phyloP scores from a whole-genome alignment of 2,113 vertebrate genomes.

The Xenotilapia caudafasciata region DNA sequence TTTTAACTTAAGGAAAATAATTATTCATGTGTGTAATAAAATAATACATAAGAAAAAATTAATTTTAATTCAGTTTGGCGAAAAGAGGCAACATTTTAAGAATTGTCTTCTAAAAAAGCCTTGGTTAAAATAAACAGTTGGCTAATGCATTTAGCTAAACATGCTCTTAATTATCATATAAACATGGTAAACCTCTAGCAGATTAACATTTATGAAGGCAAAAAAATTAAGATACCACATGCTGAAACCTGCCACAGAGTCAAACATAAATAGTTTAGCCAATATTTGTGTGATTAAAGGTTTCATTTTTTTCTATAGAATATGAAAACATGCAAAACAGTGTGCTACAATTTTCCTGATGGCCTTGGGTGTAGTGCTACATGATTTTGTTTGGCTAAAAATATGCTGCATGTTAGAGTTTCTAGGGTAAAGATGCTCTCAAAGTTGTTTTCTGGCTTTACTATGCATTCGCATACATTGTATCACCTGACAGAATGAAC shows the following conservation, averaged over 20 bases:
- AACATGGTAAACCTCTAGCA: neutral
- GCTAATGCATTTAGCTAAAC: neutral
- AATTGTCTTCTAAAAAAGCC: neutral
- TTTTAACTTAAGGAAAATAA: neutral
- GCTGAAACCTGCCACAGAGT: neutral
- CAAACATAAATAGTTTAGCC: neutral
- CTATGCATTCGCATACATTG: neutral
- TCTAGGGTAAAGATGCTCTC: accelerated
- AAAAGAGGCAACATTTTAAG: neutral
- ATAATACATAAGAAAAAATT: neutral
- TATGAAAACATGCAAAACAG: neutral
- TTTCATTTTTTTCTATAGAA: neutral
- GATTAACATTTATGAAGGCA: neutral
- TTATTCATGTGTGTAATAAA: neutral
- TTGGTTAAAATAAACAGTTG: neutral
- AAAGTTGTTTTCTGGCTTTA: neutral
- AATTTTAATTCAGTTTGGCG: neutral
- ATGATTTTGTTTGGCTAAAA: neutral
- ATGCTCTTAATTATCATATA: neutral
- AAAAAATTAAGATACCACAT: neutral
- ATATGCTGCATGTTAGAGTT: neutral
- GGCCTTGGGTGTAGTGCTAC: neutral
- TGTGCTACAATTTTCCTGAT: neutral
- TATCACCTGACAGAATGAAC: neutral
- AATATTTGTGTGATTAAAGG: neutral